Percentiles rank a stretch among this genome's conserved stretches.
phyloP scores from a whole-genome alignment of 37 sponge, comb jelly and placozoan genomes.

The Dysidea cf. avara region DNA sequence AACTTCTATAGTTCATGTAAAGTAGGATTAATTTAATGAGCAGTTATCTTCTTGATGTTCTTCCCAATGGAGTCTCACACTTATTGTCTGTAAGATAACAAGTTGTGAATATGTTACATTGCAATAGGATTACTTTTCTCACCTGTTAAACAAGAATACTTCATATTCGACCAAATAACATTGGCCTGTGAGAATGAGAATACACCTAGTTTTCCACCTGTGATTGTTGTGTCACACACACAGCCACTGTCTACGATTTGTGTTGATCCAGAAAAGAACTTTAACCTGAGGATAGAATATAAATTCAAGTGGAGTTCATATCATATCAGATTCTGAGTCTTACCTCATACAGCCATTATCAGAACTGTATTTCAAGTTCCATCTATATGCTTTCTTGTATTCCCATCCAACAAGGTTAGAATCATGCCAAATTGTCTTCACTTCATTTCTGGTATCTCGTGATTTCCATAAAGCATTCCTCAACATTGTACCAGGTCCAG shows the following conservation, averaged over 20 bases:
- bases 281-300: slow-evolving; percentile 42
- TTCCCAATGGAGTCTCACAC: no score
- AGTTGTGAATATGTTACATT: no score
- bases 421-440: slow-evolving; percentile 44
- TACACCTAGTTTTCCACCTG: slow-evolving; percentile 78
- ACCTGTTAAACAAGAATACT: slow-evolving; percentile 28
- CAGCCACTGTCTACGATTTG: slow-evolving; percentile 66
- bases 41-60: no score
- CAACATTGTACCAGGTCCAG: slow-evolving; percentile 42
- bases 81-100: no score
- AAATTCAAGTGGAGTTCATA: background rate
- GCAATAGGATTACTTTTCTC: no score
- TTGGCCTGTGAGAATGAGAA: slow-evolving; percentile 70
- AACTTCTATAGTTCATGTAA: no score
- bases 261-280: slow-evolving; percentile 27
- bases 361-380: slow-evolving; percentile 48
- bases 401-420: slow-evolving; percentile 41
- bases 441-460: slow-evolving; percentile 30
- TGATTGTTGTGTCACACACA: slow-evolving; percentile 43
- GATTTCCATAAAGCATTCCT: slow-evolving; percentile 58
- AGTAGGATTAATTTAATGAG: no score
- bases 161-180: slow-evolving; percentile 59
- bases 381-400: slow-evolving; percentile 38
- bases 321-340: background rate
- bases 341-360: slow-evolving; percentile 46